Evolutionary conservation across 2,113 vertebrate genomes (phyloP).

Genomic region (Acanthisitta chloris): DNA sequence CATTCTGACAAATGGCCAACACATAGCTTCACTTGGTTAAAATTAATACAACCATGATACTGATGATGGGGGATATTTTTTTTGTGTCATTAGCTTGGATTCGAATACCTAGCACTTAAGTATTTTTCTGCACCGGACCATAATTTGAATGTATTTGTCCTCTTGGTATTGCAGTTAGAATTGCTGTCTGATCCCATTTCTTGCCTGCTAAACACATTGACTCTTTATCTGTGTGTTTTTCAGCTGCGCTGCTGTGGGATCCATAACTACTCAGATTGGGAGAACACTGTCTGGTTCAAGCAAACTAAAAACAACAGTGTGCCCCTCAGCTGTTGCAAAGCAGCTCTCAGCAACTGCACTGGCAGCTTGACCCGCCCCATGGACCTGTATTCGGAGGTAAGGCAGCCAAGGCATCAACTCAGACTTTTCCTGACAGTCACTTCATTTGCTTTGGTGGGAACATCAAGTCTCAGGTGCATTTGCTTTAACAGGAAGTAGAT

Average conservation of each 20-base stretch:
- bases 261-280: constrained; percentile 95
- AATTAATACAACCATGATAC: neutral
- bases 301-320: constrained; percentile 95
- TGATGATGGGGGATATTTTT: neutral
- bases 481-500: neutral
- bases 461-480: neutral
- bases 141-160: neutral
- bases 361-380: constrained; percentile 84
- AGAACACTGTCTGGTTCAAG: constrained; percentile 90
- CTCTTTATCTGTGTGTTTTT: neutral
- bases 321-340: constrained; percentile 93
- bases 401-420: neutral
- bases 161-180: neutral
- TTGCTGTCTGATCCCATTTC: neutral
- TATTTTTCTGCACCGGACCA: neutral
- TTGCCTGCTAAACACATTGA: neutral
- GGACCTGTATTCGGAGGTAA: constrained; percentile 92
- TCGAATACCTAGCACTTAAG: neutral
- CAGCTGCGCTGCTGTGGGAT: constrained; percentile 95
- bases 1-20: neutral
- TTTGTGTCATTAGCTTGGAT: neutral
- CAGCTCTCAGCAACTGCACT: constrained; percentile 85
- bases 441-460: neutral
- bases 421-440: neutral
- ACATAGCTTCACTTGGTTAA: neutral